These are phyloP conservation scores for Cinclus cinclus DNA, from an alignment of 2,113 vertebrate genomes.

Conservation along the genomic window DNA sequence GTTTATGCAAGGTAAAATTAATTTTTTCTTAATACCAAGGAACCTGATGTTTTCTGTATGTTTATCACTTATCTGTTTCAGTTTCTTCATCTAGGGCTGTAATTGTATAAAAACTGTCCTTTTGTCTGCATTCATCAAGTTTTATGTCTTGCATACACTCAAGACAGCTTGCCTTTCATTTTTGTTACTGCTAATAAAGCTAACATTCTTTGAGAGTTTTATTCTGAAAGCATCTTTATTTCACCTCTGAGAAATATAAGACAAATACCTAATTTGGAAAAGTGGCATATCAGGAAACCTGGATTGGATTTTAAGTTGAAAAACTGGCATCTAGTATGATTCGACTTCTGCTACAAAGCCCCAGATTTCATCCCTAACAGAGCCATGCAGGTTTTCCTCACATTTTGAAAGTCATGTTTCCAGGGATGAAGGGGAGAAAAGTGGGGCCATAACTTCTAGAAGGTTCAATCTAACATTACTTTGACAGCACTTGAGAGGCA, in stretches of 20 bases:
- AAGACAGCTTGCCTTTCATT: not conserved
- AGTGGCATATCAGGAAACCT: not conserved
- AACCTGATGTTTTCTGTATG: not conserved
- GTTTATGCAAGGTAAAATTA: not conserved
- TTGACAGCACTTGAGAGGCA: not conserved
- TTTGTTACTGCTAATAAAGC: not conserved
- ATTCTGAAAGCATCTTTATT: slow-evolving; percentile 17
- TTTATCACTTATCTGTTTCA: not conserved
- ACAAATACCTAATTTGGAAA: slow-evolving; percentile 4
- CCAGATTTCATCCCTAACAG: not conserved
- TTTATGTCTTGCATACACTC: not conserved
- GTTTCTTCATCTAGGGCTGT: not conserved
- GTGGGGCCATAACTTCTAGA: not conserved
- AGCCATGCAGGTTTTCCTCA: not conserved
- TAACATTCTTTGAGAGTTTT: slow-evolving; percentile 5
- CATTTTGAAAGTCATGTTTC: not conserved
- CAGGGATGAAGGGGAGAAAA: not conserved
- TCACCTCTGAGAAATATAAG: not conserved
- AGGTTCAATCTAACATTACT: not conserved
- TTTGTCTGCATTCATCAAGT: not conserved
- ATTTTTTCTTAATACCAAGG: not conserved
- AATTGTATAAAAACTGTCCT: not conserved
- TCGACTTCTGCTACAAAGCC: not conserved
- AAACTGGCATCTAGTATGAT: not conserved
- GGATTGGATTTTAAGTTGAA: not conserved